Evolutionary conservation across 1,140 invertebrate species (phyloP).

Genomic region (Homarus americanus): DNA sequence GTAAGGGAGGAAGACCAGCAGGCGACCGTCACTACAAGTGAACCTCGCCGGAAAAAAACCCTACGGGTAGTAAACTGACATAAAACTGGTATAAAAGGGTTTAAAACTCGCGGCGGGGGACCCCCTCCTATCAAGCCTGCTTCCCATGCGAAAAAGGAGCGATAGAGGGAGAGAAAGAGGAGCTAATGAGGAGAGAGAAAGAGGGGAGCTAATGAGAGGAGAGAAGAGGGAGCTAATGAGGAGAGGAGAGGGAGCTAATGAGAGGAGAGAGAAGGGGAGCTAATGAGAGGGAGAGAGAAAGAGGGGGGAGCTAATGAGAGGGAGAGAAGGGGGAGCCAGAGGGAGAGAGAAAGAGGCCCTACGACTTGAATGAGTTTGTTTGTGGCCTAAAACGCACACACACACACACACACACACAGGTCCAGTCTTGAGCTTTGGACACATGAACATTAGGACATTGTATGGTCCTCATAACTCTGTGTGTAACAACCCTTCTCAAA

Average conservation of each 20-base stretch:
- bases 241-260: too few species aligned
- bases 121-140: neutral
- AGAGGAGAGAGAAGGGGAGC: neutral
- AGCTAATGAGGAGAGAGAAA: too few species aligned
- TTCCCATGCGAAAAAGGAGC: neutral
- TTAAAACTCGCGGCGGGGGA: neutral
- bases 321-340: constrained; percentile 3
- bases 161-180: constrained; percentile 6
- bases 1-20: neutral
- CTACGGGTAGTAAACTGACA: constrained; percentile 1
- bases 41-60: neutral
- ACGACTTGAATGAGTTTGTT: constrained; percentile 38
- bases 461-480: too few species aligned
- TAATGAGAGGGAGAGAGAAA: neutral
- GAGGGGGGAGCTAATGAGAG: neutral
- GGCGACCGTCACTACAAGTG: neutral
- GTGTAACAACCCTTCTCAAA: too few species aligned
- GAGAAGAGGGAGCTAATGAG: too few species aligned
- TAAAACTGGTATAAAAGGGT: neutral
- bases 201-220: too few species aligned
- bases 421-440: too few species aligned
- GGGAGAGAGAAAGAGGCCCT: constrained; percentile 2
- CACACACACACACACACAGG: too few species aligned
- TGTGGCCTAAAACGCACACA: constrained; percentile 7
- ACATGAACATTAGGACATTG: too few species aligned